These are phyloP conservation scores for Macrotis lagotis DNA, from an alignment of 2,113 vertebrate species.

Conservation along the genomic window DNA sequence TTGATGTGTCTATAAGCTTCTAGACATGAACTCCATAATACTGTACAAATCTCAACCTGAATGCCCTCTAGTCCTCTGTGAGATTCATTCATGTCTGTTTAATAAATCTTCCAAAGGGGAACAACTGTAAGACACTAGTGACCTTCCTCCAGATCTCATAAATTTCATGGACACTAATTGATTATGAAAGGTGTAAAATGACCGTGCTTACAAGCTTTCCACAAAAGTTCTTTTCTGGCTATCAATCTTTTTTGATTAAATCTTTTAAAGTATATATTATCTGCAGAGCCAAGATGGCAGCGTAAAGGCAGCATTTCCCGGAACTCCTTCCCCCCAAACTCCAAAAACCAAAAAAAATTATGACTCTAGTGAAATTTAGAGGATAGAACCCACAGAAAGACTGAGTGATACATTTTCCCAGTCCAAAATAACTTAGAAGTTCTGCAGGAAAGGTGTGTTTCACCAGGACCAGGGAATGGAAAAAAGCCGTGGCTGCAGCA, in stretches of 20 bases:
- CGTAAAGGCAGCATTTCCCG: too few species aligned
- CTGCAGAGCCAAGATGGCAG: too few species aligned
- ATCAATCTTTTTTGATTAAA: background rate
- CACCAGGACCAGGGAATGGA: too few species aligned
- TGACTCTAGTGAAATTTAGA: too few species aligned
- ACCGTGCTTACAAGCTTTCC: background rate
- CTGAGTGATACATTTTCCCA: too few species aligned
- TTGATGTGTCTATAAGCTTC: background rate
- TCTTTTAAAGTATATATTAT: background rate
- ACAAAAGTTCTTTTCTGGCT: background rate
- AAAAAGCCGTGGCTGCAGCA: too few species aligned
- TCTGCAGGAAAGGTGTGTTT: too few species aligned
- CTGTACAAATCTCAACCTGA: background rate
- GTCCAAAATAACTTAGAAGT: too few species aligned
- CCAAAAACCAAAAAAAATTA: too few species aligned
- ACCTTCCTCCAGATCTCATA: background rate
- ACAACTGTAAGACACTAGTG: background rate
- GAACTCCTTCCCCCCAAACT: too few species aligned
- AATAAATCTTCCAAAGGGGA: background rate
- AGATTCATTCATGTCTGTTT: background rate
- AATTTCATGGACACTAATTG: background rate
- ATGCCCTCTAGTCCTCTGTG: background rate
- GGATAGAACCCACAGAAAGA: too few species aligned
- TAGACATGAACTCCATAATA: background rate
- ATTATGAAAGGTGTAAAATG: background rate